phyloP scores from a whole-genome alignment of 2,888 invertebrate species.

The Leptinotarsa tumamoca region DNA sequence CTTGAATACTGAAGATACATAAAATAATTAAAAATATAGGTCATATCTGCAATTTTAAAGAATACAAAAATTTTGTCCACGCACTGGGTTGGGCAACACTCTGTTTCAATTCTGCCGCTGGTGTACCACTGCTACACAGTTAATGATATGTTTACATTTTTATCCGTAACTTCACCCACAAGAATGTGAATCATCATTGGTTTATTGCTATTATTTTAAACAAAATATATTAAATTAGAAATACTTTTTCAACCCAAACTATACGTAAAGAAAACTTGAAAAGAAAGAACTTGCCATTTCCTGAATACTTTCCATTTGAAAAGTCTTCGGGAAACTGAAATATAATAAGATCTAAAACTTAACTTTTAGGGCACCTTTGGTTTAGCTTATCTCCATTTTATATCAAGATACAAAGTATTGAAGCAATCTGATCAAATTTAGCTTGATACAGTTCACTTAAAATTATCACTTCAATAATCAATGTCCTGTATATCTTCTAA shows the following conservation, averaged over 20 bases:
- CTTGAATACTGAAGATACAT: no score
- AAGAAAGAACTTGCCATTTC: conserved; percentile 43
- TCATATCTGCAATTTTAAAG: neutral
- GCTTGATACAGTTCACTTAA: conserved; percentile 59
- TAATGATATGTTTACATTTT: conserved; percentile 59
- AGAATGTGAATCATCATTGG: conserved; percentile 56
- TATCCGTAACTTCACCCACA: conserved; percentile 50
- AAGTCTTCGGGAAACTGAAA: conserved; percentile 27
- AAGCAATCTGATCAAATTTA: conserved; percentile 52
- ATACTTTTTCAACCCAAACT: conserved; percentile 52
- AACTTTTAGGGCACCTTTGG: conserved; percentile 87
- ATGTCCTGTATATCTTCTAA: conserved; percentile 60
- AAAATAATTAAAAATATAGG: neutral
- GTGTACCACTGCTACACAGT: conserved; percentile 53
- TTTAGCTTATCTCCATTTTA: conserved; percentile 78
- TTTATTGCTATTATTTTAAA: conserved; percentile 64
- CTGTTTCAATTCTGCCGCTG: conserved; percentile 50
- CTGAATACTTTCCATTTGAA: conserved; percentile 33
- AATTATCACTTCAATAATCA: conserved; percentile 62
- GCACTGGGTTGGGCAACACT: neutral
- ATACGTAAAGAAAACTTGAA: conserved; percentile 58
- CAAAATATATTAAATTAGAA: conserved; percentile 45
- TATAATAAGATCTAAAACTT: conserved; percentile 68
- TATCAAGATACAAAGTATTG: conserved; percentile 52
- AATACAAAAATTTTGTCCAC: neutral